A percentile compares a stretch with the other conserved stretches of the same genome.
Evolutionary conservation across 2,797 vertebrate genomes (phyloP).

Genomic region (Pelobates cultripes): DNA sequence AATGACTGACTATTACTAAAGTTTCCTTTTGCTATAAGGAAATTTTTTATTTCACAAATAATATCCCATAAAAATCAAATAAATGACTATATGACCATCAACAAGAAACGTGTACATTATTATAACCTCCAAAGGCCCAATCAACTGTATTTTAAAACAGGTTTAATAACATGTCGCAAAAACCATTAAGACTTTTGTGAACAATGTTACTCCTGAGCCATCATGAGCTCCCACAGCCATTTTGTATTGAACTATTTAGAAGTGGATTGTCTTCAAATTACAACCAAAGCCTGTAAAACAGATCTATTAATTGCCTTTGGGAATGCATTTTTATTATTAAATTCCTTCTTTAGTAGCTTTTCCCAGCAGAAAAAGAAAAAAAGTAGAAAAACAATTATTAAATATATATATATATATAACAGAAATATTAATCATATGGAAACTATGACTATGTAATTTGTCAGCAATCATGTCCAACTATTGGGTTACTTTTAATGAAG

Average conservation of each 20-base stretch:
- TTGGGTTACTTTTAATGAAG: too few species aligned
- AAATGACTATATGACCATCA: background rate
- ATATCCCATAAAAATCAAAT: background rate
- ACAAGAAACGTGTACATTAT: slow-evolving; percentile 27
- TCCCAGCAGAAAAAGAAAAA: too few species aligned
- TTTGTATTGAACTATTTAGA: background rate
- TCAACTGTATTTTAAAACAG: slow-evolving; percentile 6
- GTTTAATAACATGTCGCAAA: slow-evolving; percentile 5
- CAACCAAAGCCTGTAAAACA: background rate
- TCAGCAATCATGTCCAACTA: too few species aligned
- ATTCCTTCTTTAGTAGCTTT: too few species aligned
- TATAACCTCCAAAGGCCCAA: slow-evolving; percentile 22
- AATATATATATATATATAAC: too few species aligned
- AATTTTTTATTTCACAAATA: background rate
- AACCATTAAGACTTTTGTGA: background rate
- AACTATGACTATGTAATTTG: too few species aligned
- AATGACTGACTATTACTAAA: background rate
- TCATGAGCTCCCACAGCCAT: background rate
- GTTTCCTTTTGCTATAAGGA: slow-evolving; percentile 16
- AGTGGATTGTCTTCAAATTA: slow-evolving; percentile 3
- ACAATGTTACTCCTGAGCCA: slow-evolving; percentile 15
- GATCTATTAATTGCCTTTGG: too few species aligned
- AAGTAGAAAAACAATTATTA: too few species aligned
- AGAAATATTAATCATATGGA: too few species aligned
- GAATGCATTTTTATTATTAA: too few species aligned